phyloP scores from a whole-genome alignment of 2,113 vertebrate species.

The Ophiodon elongatus region DNA sequence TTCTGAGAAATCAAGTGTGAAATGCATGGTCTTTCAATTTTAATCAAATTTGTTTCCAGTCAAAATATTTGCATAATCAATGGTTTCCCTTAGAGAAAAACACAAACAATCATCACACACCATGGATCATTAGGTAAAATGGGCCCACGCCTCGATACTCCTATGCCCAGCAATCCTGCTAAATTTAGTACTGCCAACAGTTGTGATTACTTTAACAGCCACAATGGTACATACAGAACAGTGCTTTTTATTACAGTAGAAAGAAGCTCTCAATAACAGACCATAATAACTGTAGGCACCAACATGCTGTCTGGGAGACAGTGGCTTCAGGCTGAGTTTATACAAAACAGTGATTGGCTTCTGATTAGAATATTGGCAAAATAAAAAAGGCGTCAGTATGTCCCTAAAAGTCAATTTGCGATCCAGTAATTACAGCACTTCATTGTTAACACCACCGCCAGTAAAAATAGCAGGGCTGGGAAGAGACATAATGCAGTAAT shows the following conservation, averaged over 20 bases:
- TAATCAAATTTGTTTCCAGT: conserved; percentile 68
- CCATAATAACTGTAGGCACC: conserved; percentile 55
- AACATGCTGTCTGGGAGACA: conserved; percentile 47
- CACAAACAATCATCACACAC: conserved; percentile 69
- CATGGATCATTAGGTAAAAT: conserved; percentile 64
- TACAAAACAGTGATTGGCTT: conserved; percentile 55
- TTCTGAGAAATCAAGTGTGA: conserved; percentile 6
- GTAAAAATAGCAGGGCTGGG: conserved; percentile 26
- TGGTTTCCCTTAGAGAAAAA: conserved; percentile 57
- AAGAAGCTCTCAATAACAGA: conserved; percentile 56
- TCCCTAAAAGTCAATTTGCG: conserved; percentile 38
- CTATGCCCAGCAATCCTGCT: conserved; percentile 31
- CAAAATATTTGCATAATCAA: conserved; percentile 74
- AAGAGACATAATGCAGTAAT: conserved; percentile 16
- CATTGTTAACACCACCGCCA: conserved; percentile 26
- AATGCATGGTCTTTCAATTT: conserved; percentile 49
- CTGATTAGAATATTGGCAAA: conserved; percentile 54
- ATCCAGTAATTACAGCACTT: conserved; percentile 41
- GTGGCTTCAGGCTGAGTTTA: conserved; percentile 54
- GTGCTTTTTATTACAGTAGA: conserved; percentile 31
- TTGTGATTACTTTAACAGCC: conserved; percentile 53
- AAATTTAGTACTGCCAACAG: conserved; percentile 8
- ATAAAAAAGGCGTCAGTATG: conserved; percentile 26
- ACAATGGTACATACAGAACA: conserved; percentile 20
- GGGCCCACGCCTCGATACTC: conserved; percentile 45